Conservation (phyloP, 2,888 invertebrate genomes). For the Phyto melanocephala region DNA sequence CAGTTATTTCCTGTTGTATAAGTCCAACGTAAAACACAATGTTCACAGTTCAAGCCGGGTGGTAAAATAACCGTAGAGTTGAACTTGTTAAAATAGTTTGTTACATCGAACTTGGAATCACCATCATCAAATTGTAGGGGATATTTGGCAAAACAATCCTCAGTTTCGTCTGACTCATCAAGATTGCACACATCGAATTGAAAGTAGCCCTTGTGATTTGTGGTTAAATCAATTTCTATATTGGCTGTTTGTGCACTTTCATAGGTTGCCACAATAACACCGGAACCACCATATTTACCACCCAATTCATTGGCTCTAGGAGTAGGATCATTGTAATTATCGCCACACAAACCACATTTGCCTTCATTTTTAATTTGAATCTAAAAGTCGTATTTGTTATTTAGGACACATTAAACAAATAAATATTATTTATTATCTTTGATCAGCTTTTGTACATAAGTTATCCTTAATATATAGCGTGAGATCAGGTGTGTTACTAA, state of each 20-base stretch:
- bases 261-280: constrained; percentile 79
- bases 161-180: no score
- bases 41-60: constrained; percentile 79
- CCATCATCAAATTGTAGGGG: no score
- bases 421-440: no score
- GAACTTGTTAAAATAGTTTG: no score
- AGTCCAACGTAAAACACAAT: constrained; percentile 81
- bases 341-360: no score
- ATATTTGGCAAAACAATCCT: no score
- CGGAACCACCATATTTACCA: constrained; percentile 80
- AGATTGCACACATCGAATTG: constrained; percentile 80
- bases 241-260: constrained; percentile 67
- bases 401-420: no score
- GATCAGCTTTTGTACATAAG: no score
- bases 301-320: constrained; percentile 81
- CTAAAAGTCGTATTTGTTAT: constrained; percentile 58
- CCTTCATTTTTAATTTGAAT: constrained; percentile 77
- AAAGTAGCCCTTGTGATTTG: constrained; percentile 80
- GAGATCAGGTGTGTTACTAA: no score
- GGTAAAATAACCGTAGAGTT: constrained; percentile 77
- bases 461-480: no score
- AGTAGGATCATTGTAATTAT: constrained; percentile 70
- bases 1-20: constrained; percentile 80
- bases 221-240: constrained; percentile 77
- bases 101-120: constrained; percentile 69